Percentiles rank a stretch among this genome's conserved stretches.
These are phyloP conservation scores for Macrotis lagotis DNA, from an alignment of 2,113 vertebrate species.

Conservation along the genomic window DNA sequence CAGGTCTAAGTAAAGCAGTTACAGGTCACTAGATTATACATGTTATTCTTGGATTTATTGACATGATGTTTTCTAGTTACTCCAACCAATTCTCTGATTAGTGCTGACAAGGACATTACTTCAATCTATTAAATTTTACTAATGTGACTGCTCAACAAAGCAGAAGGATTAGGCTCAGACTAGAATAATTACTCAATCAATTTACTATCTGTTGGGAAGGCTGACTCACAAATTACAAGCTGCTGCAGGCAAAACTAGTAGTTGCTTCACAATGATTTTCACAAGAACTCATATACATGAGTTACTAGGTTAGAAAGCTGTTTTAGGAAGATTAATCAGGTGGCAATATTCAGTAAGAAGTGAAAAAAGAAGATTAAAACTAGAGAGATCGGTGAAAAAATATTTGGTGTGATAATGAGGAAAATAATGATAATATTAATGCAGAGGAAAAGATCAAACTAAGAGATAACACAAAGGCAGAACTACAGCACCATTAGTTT, in stretches of 20 bases:
- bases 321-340: not conserved
- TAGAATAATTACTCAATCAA: constrained; percentile 22
- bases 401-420: not conserved
- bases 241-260: not conserved
- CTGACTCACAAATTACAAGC: not conserved
- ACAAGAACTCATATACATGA: not conserved
- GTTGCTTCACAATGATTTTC: constrained; percentile 36
- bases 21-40: not conserved
- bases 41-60: constrained; percentile 32
- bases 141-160: constrained; percentile 31
- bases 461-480: too few species aligned
- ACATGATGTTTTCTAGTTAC: constrained; percentile 20
- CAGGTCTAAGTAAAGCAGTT: not conserved
- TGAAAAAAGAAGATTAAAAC: not conserved
- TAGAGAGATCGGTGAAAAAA: not conserved
- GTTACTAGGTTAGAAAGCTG: not conserved
- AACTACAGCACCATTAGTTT: not conserved
- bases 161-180: not conserved
- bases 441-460: not conserved
- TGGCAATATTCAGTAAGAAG: not conserved
- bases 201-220: constrained; percentile 10
- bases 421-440: not conserved
- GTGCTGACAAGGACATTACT: not conserved
- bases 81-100: constrained; percentile 39
- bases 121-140: constrained; percentile 34